phyloP scores from a whole-genome alignment of 2,888 invertebrate species.

The Agrochola macilenta region DNA sequence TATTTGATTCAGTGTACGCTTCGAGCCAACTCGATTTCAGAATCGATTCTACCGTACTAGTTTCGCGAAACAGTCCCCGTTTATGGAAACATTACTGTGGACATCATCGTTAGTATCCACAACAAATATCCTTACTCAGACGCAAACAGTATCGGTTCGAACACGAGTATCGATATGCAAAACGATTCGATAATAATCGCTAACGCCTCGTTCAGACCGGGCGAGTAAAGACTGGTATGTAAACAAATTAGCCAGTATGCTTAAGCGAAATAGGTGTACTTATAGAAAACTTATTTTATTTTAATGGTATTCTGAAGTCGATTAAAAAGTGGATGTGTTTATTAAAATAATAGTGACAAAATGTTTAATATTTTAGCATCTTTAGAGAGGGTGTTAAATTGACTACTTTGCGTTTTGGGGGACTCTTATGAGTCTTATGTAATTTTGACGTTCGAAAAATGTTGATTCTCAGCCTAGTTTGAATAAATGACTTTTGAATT shows the following conservation, averaged over 20 bases:
- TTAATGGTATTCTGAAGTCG: neutral
- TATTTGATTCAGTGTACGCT: conserved; percentile 31
- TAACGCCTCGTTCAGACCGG: conserved; percentile 53
- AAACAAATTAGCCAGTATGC: conserved; percentile 47
- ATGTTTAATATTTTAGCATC: neutral
- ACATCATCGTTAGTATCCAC: conserved; percentile 53
- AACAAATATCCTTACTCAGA: conserved; percentile 48
- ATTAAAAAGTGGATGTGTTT: conserved; percentile 2
- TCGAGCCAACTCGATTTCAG: conserved; percentile 28
- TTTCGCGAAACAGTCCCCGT: conserved; percentile 48
- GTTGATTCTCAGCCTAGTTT: too few species aligned
- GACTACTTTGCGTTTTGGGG: too few species aligned
- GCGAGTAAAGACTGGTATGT: conserved; percentile 33
- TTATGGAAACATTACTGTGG: conserved; percentile 53
- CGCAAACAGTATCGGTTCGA: conserved; percentile 51
- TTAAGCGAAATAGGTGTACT: conserved; percentile 16
- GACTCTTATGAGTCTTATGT: too few species aligned
- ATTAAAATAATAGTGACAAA: neutral
- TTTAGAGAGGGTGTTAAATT: too few species aligned
- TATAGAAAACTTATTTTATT: conserved; percentile 18
- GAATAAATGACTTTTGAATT: too few species aligned
- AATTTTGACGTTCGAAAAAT: too few species aligned
- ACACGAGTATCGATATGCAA: conserved; percentile 62
- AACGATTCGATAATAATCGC: conserved; percentile 68
- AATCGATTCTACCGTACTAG: conserved; percentile 41